Percentiles rank a stretch among this genome's conserved stretches.
These are phyloP conservation scores for Dendronephthya gigantea DNA, from an alignment of 64 coral and sea anemone species.

Conservation along the genomic window DNA sequence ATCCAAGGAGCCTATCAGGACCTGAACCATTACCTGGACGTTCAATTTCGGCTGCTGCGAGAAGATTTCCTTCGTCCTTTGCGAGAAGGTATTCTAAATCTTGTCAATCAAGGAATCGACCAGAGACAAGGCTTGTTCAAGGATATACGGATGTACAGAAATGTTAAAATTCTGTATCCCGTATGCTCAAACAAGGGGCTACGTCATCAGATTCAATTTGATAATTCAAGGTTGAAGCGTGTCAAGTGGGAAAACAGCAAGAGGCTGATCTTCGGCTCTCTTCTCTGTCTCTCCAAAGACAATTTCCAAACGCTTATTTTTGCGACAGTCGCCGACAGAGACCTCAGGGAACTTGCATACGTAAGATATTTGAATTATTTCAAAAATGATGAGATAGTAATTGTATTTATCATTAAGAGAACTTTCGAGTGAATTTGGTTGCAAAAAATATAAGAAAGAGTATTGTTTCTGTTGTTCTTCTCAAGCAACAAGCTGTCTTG, in stretches of 20 bases:
- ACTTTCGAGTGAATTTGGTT: too few relatives aligned
- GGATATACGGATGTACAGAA: conserved; percentile 45
- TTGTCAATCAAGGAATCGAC: conserved; percentile 6
- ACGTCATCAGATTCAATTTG: conserved; percentile 32
- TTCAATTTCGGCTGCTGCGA: conserved; percentile 42
- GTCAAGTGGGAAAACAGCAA: conserved; percentile 56
- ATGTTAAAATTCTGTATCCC: conserved; percentile 22
- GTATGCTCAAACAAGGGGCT: conserved; percentile 31
- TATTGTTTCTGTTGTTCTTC: too few relatives aligned
- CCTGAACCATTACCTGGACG: conserved; percentile 40
- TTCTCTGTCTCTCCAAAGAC: conserved; percentile 52
- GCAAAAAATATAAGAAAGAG: too few relatives aligned
- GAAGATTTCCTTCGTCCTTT: conserved; percentile 49
- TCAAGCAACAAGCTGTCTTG: too few relatives aligned
- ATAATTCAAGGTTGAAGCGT: conserved; percentile 24
- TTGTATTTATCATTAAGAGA: too few relatives aligned
- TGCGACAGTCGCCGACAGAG: conserved; percentile 39
- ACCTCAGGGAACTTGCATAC: neutral
- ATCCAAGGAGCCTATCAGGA: conserved; percentile 24
- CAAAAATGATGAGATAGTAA: too few relatives aligned
- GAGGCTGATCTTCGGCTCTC: conserved; percentile 52
- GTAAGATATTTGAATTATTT: too few relatives aligned
- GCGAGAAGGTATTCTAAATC: conserved; percentile 36
- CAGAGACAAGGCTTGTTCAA: neutral
- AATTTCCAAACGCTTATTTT: conserved; percentile 37